Base-by-base conservation (phyloP, 1,140 invertebrate genomes). In the Heliconius eleuchia region DNA sequence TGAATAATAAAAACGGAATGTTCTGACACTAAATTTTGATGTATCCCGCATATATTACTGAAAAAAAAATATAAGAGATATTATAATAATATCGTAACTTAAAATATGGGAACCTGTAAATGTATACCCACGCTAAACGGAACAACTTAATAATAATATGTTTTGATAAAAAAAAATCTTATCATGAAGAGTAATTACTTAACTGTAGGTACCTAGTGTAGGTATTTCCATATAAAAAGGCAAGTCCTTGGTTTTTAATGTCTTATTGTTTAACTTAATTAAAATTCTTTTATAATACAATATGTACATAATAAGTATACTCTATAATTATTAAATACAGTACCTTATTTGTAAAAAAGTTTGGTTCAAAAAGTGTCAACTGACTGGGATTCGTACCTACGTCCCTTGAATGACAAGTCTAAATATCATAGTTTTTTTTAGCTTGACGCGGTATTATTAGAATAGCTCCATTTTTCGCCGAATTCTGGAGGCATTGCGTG, bases 191-290 rank as follows among this genome's bases (percentile, higher is more conserved):
- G 27, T 30, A 66, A 66, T 66, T 66, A 66, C 60, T 27, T 1
- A 16, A 60, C 55, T 11, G 55, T 66, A 23, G n/a, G 60, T 66
- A 27, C 60, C 13, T 6, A 23, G 19, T 16, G 23, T 66, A 66
- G 60, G 60, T 66, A 66, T 66, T 66, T 66, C 60, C 60, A 66
- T 66, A 66, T 60, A 60, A 60, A 66, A 66, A 66, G 60, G 60
- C 27, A 66, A 9, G 60, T 66, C 60, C 60, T 66, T 66, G 60
- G 11, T 66, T 66, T 66, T 72, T 72, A 72, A 72, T 72, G 37
- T 72, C 71, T 37, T 72, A 72, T 72, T 72, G 71, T 72, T 72
- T 72, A 72, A 72, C 71, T 72, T 50, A 34, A 76, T 76, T 76
- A 71, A 76, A 71, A 76, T 76, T 76, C 75, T 76, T 76, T 76